Evolutionary conservation across 2,113 vertebrate genomes (phyloP).

Genomic region (Sitta europaea): DNA sequence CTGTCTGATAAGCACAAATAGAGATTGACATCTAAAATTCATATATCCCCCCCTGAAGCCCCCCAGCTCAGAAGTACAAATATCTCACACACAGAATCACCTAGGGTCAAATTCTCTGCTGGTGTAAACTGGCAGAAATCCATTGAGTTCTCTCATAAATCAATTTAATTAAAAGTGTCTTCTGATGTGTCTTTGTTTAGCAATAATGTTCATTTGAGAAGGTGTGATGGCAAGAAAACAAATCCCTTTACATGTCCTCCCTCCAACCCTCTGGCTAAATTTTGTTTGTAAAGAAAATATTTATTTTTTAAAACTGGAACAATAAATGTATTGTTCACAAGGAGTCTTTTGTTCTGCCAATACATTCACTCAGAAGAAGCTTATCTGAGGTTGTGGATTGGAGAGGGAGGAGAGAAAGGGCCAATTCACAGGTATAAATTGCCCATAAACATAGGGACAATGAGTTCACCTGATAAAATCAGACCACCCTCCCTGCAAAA

Average conservation of each 20-base stretch:
- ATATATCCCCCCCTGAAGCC: neutral
- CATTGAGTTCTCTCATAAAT: conserved; percentile 30
- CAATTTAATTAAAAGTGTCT: conserved; percentile 56
- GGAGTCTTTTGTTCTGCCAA: conserved; percentile 13
- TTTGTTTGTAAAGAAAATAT: neutral
- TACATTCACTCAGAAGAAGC: neutral
- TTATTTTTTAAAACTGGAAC: neutral
- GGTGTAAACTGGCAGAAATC: conserved; percentile 44
- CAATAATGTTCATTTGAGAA: conserved; percentile 26
- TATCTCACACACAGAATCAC: neutral
- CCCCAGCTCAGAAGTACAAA: neutral
- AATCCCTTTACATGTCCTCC: neutral
- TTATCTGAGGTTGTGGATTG: neutral
- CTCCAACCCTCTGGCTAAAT: neutral
- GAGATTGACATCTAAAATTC: neutral
- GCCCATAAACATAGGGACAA: neutral
- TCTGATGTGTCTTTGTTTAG: conserved; percentile 34
- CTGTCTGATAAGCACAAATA: neutral
- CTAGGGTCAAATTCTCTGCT: conserved; percentile 18
- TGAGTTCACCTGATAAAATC: conserved; percentile 1
- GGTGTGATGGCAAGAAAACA: conserved; percentile 22
- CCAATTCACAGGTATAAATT: neutral
- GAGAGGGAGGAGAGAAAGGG: neutral
- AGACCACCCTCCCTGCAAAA: conserved; percentile 25
- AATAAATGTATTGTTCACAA: neutral